Evolutionary conservation across 2,797 vertebrate species (phyloP), one percentile per base, ranked within the genome.

Genomic region (Myioborus miniatus): DNA sequence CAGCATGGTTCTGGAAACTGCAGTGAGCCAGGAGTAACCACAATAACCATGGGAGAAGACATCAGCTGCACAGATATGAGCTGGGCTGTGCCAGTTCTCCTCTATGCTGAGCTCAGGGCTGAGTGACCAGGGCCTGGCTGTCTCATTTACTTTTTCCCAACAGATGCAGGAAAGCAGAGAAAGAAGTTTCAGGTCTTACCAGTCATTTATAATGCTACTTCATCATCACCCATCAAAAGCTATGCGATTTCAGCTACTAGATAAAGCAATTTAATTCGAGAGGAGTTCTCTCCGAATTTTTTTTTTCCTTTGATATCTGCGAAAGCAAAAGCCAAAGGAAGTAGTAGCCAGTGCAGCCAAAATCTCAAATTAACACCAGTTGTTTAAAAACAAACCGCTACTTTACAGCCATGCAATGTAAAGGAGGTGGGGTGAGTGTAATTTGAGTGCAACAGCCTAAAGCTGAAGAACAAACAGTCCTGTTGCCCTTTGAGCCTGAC

Each of bases 401-500:
- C 21, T 76, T 74, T 55, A 50, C 16, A 79, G 27, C 18, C 12
- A n/a, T 24, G 39, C 29, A 59, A 52, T 15, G 30, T 53, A 77
- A 89, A 85, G 52, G 76, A 83, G 1, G 1, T 9, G 41, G 29
- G 16, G 21, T 2, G 3, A 76, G 9, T 39, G 41, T 79, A 65
- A 89, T 56, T 67, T 52, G 47, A 91, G 59, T 6, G 8, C 2
- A 9, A 60, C 52, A 77, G 71, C 6, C 47, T 83, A 87, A 94
- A 87, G 55, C 56, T 77, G 55, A 21, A 89, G 47, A 91, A 56
- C 36, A 83, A 91, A 65, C 21, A 87, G 18, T 47, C n/a, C 60
- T 79, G 55, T 36, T 72, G 55, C 58, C n/a, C 41, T 84, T 47
- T 63, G 24, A 91, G 76, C 47, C 59, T 55, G 22, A 58, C 1